Percentiles rank a stretch among this genome's conserved stretches.
Evolutionary conservation across 2,797 vertebrate genomes (phyloP).

Genomic region (Pempheris klunzingeri): DNA sequence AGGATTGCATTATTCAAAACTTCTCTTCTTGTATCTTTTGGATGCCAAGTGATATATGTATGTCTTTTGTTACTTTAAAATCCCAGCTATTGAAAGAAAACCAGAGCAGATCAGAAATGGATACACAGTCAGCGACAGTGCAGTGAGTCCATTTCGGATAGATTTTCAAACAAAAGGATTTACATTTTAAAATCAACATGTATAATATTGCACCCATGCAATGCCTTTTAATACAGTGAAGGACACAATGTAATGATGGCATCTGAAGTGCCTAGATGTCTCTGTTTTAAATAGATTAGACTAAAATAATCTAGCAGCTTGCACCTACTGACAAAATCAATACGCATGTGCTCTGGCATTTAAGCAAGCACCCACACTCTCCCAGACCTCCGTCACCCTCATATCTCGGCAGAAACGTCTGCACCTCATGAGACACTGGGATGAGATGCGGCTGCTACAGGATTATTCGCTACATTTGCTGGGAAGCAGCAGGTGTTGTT

Average conservation of each 20-base stretch:
- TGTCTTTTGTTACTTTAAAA: constrained; percentile 28
- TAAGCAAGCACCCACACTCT: neutral
- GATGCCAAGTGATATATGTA: constrained; percentile 9
- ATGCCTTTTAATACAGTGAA: neutral
- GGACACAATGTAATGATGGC: constrained; percentile 2
- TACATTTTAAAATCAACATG: constrained; percentile 15
- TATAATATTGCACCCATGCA: neutral
- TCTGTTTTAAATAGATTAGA: neutral
- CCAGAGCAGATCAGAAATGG: constrained; percentile 1
- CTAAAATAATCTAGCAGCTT: neutral
- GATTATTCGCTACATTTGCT: constrained; percentile 53
- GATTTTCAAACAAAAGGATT: constrained; percentile 1
- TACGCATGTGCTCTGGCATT: constrained; percentile 2
- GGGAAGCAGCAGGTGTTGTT: constrained; percentile 47
- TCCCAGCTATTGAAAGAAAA: constrained; percentile 17
- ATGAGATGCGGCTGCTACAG: constrained; percentile 36
- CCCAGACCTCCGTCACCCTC: neutral
- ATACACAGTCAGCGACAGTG: neutral
- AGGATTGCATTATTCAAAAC: constrained; percentile 30
- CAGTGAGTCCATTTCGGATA: constrained; percentile 5
- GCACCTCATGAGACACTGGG: constrained; percentile 27
- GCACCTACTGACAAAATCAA: neutral
- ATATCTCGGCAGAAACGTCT: constrained; percentile 22
- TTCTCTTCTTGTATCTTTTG: constrained; percentile 18
- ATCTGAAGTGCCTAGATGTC: neutral